Conservation (phyloP, 2,797 vertebrate genomes). For the Coregonus ussuriensis region DNA sequence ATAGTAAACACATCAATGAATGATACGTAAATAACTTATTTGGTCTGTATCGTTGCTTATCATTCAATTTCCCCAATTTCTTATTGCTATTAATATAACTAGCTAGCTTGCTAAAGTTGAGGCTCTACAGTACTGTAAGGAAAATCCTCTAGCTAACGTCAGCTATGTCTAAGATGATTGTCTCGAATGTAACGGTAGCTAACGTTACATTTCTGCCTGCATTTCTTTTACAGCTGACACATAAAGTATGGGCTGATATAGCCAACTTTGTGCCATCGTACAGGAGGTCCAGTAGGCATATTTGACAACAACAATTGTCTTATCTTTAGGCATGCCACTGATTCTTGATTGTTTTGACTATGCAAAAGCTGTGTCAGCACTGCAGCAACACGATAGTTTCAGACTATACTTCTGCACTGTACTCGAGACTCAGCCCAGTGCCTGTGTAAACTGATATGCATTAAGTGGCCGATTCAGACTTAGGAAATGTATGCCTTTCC, state of each 20-base stretch:
- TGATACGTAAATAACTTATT: too few relatives aligned
- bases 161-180: too few relatives aligned
- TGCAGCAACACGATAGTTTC: constrained; percentile 40
- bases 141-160: too few relatives aligned
- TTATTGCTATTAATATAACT: not conserved
- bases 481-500: too few relatives aligned
- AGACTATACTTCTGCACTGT: constrained; percentile 26
- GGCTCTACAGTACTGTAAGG: too few relatives aligned
- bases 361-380: constrained; percentile 51
- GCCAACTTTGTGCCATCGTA: not conserved
- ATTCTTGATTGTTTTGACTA: constrained; percentile 69
- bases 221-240: too few relatives aligned
- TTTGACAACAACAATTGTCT: constrained; percentile 48
- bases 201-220: too few relatives aligned
- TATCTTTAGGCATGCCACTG: constrained; percentile 49
- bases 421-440: constrained; percentile 29
- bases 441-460: constrained; percentile 40
- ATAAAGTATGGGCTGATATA: too few relatives aligned
- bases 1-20: too few relatives aligned
- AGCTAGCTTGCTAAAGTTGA: not conserved
- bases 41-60: not conserved
- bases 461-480: not conserved
- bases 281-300: constrained; percentile 9
- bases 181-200: too few relatives aligned
- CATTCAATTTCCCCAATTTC: not conserved